Base-by-base conservation (phyloP, 1,140 invertebrate species). In the Penaeus vannamei region DNA sequence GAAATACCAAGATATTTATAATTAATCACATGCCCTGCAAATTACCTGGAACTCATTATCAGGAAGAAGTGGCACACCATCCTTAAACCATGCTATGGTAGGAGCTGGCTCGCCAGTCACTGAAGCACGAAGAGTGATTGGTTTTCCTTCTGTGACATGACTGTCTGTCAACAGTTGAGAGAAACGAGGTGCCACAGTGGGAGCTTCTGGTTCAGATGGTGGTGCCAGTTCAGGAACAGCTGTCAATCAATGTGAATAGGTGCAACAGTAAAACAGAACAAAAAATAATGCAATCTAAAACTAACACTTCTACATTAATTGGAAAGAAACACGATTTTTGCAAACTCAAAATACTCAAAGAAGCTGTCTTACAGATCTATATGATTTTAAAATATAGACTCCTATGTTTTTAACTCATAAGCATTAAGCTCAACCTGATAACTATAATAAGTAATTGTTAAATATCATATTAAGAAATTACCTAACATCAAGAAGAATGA, bases 71-170 rank as follows among this genome's bases (percentile, higher is more conserved):
- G 91, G 88, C 53, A 85, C 64, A 76, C 95, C 96, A 92, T 97
- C 96, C 46, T 96, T 94, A 91, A 95, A 95, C 97, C 97, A 98
- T 90, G 94, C 94, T 19, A 96, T 92, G 59, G 94, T 94, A 7
- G 97, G 95, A 76, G 93, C 94, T 0, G 97, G 96, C 91, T 96
- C 95, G 22, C 96, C 97, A 85, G 93, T 94, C 1, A 97, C 95
- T 26, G 94, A 93, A 89, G 95, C 96, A 91, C 83, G 66, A 12
- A 91, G 85, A 26, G 72, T 85, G 42, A 90, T 89, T 19, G 91
- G 77, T 60, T 93, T 90, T 32, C 92, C 93, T 87, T 94, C 94
- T 17, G 90, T 91, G 10, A 93, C 93, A 85, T 93, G 92, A 12
- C 92, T 90, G 85, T 94, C 93, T 53, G 92, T 91, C 36, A 92